Evolutionary conservation across 2,797 vertebrate genomes (phyloP).

Genomic region (Malurus leucopterus): DNA sequence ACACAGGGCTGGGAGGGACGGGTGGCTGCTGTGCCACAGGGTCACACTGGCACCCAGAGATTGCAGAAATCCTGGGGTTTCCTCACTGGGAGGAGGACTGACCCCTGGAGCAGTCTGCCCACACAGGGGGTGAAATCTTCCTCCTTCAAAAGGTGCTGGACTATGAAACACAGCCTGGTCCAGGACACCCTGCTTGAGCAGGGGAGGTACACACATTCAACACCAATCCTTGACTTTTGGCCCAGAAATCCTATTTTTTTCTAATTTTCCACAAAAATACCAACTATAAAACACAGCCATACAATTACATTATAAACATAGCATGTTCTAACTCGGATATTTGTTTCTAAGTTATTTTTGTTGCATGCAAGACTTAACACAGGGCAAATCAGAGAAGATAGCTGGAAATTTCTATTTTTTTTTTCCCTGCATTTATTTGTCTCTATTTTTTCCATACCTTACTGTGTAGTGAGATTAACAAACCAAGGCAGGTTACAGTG

Average conservation of each 20-base stretch:
- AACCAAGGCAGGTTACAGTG: background rate
- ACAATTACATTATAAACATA: fast-evolving
- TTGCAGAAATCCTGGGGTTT: background rate
- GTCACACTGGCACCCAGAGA: background rate
- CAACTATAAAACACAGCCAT: background rate
- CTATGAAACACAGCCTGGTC: background rate
- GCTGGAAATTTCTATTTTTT: background rate
- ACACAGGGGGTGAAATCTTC: background rate
- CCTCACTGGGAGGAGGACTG: background rate
- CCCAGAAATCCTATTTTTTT: background rate
- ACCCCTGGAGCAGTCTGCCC: background rate
- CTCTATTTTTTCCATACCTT: background rate
- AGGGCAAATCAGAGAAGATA: background rate
- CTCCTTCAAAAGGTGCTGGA: background rate
- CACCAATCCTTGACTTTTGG: background rate
- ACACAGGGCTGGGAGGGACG: background rate
- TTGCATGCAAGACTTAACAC: background rate
- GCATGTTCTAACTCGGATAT: background rate
- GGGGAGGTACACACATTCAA: fast-evolving
- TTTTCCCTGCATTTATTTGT: background rate
- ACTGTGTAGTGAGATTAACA: background rate
- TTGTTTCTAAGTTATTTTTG: background rate
- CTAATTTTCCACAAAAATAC: background rate
- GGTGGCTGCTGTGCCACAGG: background rate
- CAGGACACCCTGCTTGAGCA: background rate